Base-by-base conservation (phyloP, 2,888 invertebrate species). In the Agrotis puta region DNA sequence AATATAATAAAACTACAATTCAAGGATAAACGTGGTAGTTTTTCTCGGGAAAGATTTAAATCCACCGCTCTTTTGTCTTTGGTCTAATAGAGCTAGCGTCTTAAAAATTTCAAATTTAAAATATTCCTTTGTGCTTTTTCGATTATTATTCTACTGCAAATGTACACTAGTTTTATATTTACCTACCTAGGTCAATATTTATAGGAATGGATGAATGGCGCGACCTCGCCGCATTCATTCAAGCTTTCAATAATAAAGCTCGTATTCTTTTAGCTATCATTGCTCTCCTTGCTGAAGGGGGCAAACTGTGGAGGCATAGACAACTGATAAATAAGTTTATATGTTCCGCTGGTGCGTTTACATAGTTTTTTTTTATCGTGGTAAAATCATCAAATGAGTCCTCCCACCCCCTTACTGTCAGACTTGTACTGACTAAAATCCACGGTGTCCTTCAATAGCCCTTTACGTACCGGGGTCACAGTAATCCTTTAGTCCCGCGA, bases 171-270 rank as follows among this genome's bases (percentile, higher is more conserved):
- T 16, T 43, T 20, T 11, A 39, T 39, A 16, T 48, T 43, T 43
- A 16, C 27, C 7, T 45, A 61, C 13, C 43, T n/a, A n/a, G n/a
- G n/a, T 7, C 73, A 22, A n/a, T 50, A 24, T n/a, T 72, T 43
- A 22, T 50, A 33, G 51, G 62, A 70, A 70, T 73, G 50, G 43
- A 33, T 73, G 62, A 70, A 70, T 73, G 50, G 43, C 27, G n/a
- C 18, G 70, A 51, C 51, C 73, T 62, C 16, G 74, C 33, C 5
- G 22, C 16, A 61, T 59, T 70, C 43, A 73, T 70, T 73, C 27
- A 73, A n/a, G 61, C 3, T 59, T 73, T 51, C 33, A 22, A 0
- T 50, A 22, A 0, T n/a, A 16, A 50, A n/a, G 16, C 1, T 33
- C 27, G 18, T 51, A 13, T 22, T 59, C 61, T 72, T 43, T 39